A percentile compares a stretch with the other conserved stretches of the same genome.
Evolutionary conservation across 2,888 invertebrate species (phyloP).

Genomic region (Rotaria magnacalcarata): DNA sequence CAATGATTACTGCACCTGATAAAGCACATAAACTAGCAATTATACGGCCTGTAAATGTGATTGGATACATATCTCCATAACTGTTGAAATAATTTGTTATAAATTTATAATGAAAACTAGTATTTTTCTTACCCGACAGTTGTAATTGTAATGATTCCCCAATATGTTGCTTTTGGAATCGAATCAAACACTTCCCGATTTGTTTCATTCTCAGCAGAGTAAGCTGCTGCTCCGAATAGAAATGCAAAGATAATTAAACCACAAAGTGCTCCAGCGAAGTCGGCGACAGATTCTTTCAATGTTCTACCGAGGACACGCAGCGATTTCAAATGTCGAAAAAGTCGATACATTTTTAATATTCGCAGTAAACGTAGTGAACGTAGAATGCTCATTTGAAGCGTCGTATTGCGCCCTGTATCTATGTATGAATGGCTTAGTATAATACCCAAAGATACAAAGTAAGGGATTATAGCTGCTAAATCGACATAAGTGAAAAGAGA

Average conservation of each 20-base stretch:
- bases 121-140: conserved; percentile 52
- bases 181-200: conserved; percentile 51
- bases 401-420: too few species aligned
- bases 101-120: too few species aligned
- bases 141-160: conserved; percentile 57
- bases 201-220: conserved; percentile 53
- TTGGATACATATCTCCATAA: too few species aligned
- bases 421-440: too few species aligned
- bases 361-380: conserved; percentile 43
- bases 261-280: conserved; percentile 55
- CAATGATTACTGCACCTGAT: too few species aligned
- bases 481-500: conserved; percentile 56
- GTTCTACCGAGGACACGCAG: conserved; percentile 55
- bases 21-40: too few species aligned
- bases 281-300: conserved; percentile 53
- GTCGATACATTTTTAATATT: conserved; percentile 55
- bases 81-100: too few species aligned
- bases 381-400: too few species aligned
- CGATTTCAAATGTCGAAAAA: conserved; percentile 52
- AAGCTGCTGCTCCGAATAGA: conserved; percentile 55
- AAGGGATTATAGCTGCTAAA: conserved; percentile 55
- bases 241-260: conserved; percentile 55
- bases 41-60: too few species aligned
- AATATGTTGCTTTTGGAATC: conserved; percentile 58
- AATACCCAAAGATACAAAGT: conserved; percentile 50